These are phyloP conservation scores for Metopolophium dirhodum DNA, from an alignment of 1,140 invertebrate genomes.

Conservation along the genomic window DNA sequence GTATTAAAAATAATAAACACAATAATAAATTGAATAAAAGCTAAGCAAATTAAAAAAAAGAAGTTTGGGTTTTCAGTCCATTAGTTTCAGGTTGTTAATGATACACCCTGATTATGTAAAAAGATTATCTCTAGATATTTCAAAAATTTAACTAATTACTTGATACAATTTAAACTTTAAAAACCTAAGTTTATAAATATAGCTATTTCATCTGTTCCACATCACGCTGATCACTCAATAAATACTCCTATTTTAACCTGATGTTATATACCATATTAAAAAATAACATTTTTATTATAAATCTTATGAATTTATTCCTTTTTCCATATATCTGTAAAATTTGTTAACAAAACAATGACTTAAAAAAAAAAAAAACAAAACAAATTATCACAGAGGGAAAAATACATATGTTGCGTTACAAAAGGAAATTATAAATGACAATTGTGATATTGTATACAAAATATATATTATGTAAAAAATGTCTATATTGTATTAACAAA, in stretches of 20 bases:
- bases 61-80: slow-evolving; percentile 53
- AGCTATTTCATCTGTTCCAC: background rate
- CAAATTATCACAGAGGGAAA: slow-evolving; percentile 42
- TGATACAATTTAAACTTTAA: background rate
- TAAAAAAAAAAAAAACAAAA: slow-evolving; percentile 20
- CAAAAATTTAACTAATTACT: slow-evolving; percentile 5
- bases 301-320: slow-evolving; percentile 42
- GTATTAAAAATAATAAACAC: slow-evolving; percentile 24
- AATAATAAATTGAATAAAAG: slow-evolving; percentile 40
- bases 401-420: slow-evolving; percentile 38
- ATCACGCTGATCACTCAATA: background rate
- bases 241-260: background rate
- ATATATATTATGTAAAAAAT: background rate
- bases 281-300: slow-evolving; percentile 22
- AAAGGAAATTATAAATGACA: slow-evolving; percentile 14
- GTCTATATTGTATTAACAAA: background rate
- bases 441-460: background rate
- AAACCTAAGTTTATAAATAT: background rate
- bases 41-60: slow-evolving; percentile 55
- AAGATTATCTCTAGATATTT: background rate
- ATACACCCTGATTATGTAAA: background rate
- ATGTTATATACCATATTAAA: background rate
- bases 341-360: slow-evolving; percentile 29
- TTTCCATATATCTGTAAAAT: slow-evolving; percentile 29
- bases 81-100: slow-evolving; percentile 52